A percentile compares a stretch with the other conserved stretches of the same genome.
Evolutionary conservation across 2,888 invertebrate species (phyloP).

Genomic region (Ophioninae sp.): DNA sequence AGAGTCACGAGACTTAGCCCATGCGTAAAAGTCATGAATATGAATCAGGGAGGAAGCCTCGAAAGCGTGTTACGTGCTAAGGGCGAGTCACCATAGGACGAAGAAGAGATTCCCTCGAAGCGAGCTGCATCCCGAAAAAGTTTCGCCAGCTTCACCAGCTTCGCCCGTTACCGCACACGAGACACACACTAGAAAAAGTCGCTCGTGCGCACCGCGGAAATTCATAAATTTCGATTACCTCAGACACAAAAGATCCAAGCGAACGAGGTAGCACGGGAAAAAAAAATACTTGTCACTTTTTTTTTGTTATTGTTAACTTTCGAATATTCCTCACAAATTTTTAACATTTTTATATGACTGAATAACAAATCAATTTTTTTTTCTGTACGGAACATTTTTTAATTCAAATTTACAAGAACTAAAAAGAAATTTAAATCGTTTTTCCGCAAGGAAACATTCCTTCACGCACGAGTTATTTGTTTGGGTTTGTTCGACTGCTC

Average conservation of each 20-base stretch:
- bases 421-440: too few species aligned
- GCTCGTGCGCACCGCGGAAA: background rate
- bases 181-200: background rate
- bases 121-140: background rate
- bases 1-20: constrained; percentile 17
- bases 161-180: background rate
- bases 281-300: background rate
- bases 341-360: too few species aligned
- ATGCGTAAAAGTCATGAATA: constrained; percentile 31
- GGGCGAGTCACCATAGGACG: background rate
- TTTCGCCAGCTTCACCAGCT: background rate
- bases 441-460: too few species aligned
- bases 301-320: too few species aligned
- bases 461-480: too few species aligned
- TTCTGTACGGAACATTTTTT: too few species aligned
- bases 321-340: too few species aligned
- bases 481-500: too few species aligned
- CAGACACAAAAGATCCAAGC: background rate
- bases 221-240: background rate
- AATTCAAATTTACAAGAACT: too few species aligned
- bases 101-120: background rate
- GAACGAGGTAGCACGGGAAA: background rate
- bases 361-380: too few species aligned
- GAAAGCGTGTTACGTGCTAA: background rate
- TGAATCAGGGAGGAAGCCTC: constrained; percentile 9